phyloP scores from a whole-genome alignment of 2,113 vertebrate genomes.

The Ascaphus truei region DNA sequence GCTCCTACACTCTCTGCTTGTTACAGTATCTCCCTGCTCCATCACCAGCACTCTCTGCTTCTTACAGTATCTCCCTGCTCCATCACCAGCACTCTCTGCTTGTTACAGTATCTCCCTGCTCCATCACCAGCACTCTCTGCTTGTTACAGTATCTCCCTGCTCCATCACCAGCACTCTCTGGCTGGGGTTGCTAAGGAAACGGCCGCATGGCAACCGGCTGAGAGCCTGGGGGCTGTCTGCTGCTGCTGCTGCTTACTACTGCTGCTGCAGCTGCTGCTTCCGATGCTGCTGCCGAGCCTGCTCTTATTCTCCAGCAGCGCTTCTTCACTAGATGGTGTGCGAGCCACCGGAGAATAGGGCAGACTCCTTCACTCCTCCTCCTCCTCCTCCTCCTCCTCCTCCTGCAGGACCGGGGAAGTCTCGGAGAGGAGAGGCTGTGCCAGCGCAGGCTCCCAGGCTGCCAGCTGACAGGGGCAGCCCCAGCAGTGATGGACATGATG shows the following conservation, averaged over 20 bases:
- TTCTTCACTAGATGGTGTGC: conserved; percentile 88
- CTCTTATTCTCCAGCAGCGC: conserved; percentile 77
- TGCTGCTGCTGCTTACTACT: conserved; percentile 69
- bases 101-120: conserved; percentile 60
- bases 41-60: conserved; percentile 21
- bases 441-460: conserved; percentile 1
- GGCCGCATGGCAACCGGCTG: conserved; percentile 97
- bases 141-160: too few relatives aligned
- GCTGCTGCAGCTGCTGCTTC: conserved; percentile 74
- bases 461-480: conserved; percentile 52
- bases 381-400: neutral
- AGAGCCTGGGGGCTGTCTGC: conserved; percentile 85
- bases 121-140: conserved; percentile 67
- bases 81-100: conserved; percentile 14
- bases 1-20: neutral
- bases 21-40: neutral
- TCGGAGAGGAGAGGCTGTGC: neutral
- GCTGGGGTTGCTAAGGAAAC: conserved; percentile 95
- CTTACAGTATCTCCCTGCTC: neutral
- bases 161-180: conserved; percentile 70
- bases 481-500: conserved; percentile 78
- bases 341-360: conserved; percentile 76
- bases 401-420: neutral
- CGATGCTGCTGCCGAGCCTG: conserved; percentile 50
- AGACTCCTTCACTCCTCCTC: conserved; percentile 44